Percentiles rank a stretch among this genome's conserved stretches.
Conservation (phyloP, 2,888 invertebrate genomes). For the Sinotaia quadrata region DNA sequence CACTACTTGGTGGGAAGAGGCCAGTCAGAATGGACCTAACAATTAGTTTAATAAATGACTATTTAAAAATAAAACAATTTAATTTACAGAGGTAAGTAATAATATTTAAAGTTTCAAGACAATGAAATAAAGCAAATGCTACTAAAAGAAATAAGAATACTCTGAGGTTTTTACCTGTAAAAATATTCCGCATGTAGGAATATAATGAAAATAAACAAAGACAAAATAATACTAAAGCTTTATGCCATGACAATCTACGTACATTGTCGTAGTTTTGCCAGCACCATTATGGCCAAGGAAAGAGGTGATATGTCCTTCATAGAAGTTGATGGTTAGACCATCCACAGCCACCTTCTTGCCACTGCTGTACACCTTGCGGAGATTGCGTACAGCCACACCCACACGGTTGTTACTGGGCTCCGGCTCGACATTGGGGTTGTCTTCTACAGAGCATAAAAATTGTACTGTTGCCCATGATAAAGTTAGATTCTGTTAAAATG, state of each 20-base stretch:
- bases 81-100: too few species aligned
- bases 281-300: conserved; percentile 92
- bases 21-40: conserved; percentile 75
- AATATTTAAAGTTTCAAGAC: too few species aligned
- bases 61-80: background rate
- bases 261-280: conserved; percentile 94
- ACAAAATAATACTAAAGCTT: too few species aligned
- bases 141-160: too few species aligned
- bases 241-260: too few species aligned
- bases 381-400: conserved; percentile 83
- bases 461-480: too few species aligned
- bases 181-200: too few species aligned
- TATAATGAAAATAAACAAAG: too few species aligned
- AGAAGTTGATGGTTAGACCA: conserved; percentile 82
- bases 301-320: conserved; percentile 87
- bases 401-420: conserved; percentile 74
- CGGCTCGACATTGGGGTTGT: conserved; percentile 70
- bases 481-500: too few species aligned
- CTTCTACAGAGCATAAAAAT: conserved; percentile 34
- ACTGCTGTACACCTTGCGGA: conserved; percentile 75
- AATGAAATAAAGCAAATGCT: background rate
- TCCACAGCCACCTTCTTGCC: conserved; percentile 77
- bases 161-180: too few species aligned
- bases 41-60: background rate
- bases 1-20: conserved; percentile 83